These are phyloP conservation scores for Camponotus floridanus DNA, from an alignment of 1,140 invertebrate species.

Conservation along the genomic window DNA sequence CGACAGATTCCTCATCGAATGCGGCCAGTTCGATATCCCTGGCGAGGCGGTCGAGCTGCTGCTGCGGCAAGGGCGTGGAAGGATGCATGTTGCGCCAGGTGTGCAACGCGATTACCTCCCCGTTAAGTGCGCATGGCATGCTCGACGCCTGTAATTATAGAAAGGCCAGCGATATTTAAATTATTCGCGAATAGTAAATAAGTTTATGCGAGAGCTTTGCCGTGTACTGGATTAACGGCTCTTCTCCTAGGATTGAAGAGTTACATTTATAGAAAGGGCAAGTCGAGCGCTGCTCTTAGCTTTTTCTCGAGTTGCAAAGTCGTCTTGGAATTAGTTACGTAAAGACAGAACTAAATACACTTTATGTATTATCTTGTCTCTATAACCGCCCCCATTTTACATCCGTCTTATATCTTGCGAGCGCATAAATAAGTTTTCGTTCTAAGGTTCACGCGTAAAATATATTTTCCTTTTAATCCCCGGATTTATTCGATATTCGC, in stretches of 20 bases:
- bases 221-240: neutral
- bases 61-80: slow-evolving; percentile 72
- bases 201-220: neutral
- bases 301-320: neutral
- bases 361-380: neutral
- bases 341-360: neutral
- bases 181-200: too few species aligned
- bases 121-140: slow-evolving; percentile 75
- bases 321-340: slow-evolving; percentile 14
- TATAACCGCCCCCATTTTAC: neutral
- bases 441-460: neutral
- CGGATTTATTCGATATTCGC: neutral
- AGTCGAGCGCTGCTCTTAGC: neutral
- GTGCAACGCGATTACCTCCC: slow-evolving; percentile 77
- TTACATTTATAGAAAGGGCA: neutral
- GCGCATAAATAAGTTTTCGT: neutral
- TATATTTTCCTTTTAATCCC: neutral
- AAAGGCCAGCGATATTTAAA: slow-evolving; percentile 56
- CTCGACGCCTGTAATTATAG: slow-evolving; percentile 71
- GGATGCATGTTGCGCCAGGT: slow-evolving; percentile 79
- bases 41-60: slow-evolving; percentile 50
- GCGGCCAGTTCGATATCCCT: slow-evolving; percentile 61
- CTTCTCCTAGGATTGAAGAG: too few species aligned
- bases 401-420: neutral
- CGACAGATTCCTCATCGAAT: slow-evolving; percentile 62